Base-by-base conservation (phyloP, 2,888 invertebrate species). In the Creontiades dilutus region DNA sequence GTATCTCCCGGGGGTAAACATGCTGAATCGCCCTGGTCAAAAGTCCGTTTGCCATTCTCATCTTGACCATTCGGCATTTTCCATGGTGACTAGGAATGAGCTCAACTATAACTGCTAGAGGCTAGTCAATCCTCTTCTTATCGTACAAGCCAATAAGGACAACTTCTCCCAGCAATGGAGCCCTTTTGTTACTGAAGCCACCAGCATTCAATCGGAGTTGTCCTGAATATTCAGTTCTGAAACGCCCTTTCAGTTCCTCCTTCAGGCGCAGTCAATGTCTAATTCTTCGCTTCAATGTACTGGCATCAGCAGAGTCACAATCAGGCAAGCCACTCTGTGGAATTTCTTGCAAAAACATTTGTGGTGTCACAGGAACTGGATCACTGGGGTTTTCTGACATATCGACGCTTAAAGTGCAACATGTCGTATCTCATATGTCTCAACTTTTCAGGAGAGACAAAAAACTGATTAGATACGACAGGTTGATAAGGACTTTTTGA, bases 301-400 rank as follows among this genome's bases (percentile, higher is more conserved):
- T 61, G n/a, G 61, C 76, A 19, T 81, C 90, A 78, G 80, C 55
- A 19, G 37, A 23, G 23, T 90, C 86, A 61, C 16, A 78, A 86
- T 46, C 89, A 37, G 86, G 37, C 16, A 86, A 48, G 19, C 86
- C 90, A 48, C 16, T 28, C 27, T 46, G n/a, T 12, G 61, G 68
- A 19, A 76, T 27, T 9, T 88, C 90, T 23, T 84, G 89, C 0
- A 91, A 19, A 78, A 92, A 92, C 92, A 92, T 92, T 9, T 90
- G 87, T 28, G 92, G 92, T 28, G 92, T 91, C 19, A 91, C 91
- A 0, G 92, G 90, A 75, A 28, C 90, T 19, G 92, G 76, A 75
- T 92, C 92, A 0, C 92, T 48, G 16, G 68, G 52, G 27, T 84
- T 68, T 57, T 89, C 89, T 5, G 84, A 55, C 0, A 23, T 28